Base-by-base conservation (phyloP, 2,888 invertebrate species). In the Embidobia sp. region DNA sequence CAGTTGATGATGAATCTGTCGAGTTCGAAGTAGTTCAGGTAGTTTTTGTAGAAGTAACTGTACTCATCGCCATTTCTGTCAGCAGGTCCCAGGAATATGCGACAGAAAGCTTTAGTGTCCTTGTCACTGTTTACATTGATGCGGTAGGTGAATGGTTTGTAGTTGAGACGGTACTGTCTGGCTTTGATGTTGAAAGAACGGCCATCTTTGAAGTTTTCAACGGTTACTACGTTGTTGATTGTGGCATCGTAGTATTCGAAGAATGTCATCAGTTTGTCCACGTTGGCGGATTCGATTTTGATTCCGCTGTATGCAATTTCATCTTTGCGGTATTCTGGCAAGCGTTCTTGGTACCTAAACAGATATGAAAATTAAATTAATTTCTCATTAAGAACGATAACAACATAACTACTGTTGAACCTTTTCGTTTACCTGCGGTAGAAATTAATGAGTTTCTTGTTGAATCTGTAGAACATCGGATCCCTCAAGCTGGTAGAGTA, bases 51-150 rank as follows among this genome's bases (percentile, higher is more conserved):
- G 73, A 88, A 91, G 51, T 93, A 91, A 76, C 91, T 90, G 35
- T 93, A 84, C 72, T 89, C 89, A 44, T 92, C 86, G 55, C 91
- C 92, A 42, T 90, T 90, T 82, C 93, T 92, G 85, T 91, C 92
- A 86, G 94, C 93, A 8, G 95, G 95, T 82, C 93, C 94, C 53
- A 95, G 83, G 91, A 93, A 95, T 59, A 94, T 90, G 81, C 93
- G 93, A 55, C 95, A 87, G 8, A 93, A 87, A 37, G 90, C 91
- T 83, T 92, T 92, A 75, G 91, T 92, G 18, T 91, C 90, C 63
- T 92, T 91, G 76, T 94, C 93, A 77, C 93, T 92, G 79, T 91
- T 91, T 15, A 95, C 88, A 64, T 92, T 90, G 82, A 94, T 88
- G 48, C 90, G 91, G 83, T 93, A 92, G 64, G 90, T 91, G 91